Conservation (phyloP, 2,888 invertebrate species). For the Pollenia angustigena region DNA sequence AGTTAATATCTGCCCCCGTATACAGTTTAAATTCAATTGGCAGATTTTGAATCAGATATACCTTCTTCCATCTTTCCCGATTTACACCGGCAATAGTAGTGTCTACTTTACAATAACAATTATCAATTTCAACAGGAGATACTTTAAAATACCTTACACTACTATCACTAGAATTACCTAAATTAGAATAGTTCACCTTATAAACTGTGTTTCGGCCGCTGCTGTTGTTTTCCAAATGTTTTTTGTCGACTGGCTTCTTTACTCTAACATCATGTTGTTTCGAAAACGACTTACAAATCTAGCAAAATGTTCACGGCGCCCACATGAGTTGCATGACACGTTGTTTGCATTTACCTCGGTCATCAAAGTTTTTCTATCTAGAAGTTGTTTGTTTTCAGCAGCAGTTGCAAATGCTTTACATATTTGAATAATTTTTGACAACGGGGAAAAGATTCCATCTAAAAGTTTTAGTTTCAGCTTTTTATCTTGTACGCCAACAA, state of each 20-base stretch:
- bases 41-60: slow-evolving; percentile 57
- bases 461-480: too few species aligned
- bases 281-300: too few species aligned
- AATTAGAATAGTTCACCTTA: too few species aligned
- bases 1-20: too few species aligned
- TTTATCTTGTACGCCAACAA: slow-evolving; percentile 69
- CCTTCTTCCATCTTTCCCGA: slow-evolving; percentile 24
- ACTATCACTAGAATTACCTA: too few species aligned
- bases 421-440: slow-evolving; percentile 64
- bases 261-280: too few species aligned
- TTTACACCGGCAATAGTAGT: neutral
- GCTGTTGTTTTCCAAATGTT: too few species aligned
- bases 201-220: too few species aligned
- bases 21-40: slow-evolving; percentile 65
- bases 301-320: neutral
- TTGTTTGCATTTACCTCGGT: slow-evolving; percentile 10
- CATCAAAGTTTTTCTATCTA: slow-evolving; percentile 29
- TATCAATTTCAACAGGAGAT: too few species aligned
- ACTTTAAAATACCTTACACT: too few species aligned
- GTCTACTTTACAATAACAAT: neutral
- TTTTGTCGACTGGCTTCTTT: too few species aligned
- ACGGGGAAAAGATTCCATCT: slow-evolving; percentile 66
- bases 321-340: neutral
- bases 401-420: slow-evolving; percentile 65
- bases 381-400: slow-evolving; percentile 57